Conservation (phyloP, 2,888 invertebrate species). For the Euzetes globulus region DNA sequence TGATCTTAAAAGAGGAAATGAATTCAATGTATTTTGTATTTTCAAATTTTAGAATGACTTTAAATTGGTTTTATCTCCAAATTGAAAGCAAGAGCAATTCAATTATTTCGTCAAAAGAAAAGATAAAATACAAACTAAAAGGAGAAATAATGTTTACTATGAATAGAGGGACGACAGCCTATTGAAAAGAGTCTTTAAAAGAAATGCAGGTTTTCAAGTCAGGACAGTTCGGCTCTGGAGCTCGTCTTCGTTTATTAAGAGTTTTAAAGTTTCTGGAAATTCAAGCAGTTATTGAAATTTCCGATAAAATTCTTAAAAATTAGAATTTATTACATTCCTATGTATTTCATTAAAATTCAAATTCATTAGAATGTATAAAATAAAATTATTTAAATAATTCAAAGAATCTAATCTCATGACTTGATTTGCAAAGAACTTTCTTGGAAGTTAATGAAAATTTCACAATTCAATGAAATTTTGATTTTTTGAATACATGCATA, state of each 20-base stretch:
- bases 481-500: too few species aligned
- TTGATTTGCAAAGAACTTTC: too few species aligned
- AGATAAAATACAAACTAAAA: not conserved
- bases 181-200: not conserved
- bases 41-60: not conserved
- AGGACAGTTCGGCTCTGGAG: not conserved
- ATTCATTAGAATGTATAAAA: too few species aligned
- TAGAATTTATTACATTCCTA: too few species aligned
- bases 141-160: not conserved
- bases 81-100: not conserved
- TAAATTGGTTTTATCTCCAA: not conserved
- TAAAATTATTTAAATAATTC: too few species aligned
- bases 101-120: not conserved
- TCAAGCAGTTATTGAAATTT: too few species aligned
- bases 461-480: too few species aligned
- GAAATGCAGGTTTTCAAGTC: not conserved
- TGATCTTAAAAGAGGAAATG: not conserved
- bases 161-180: not conserved
- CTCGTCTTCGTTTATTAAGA: not conserved
- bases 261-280: too few species aligned
- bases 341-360: too few species aligned
- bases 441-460: too few species aligned
- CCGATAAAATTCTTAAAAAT: too few species aligned
- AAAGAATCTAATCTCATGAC: too few species aligned
- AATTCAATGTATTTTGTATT: not conserved